phyloP scores from a whole-genome alignment of 2,113 vertebrate genomes.

The Rhinopomastus cyanomelas region DNA sequence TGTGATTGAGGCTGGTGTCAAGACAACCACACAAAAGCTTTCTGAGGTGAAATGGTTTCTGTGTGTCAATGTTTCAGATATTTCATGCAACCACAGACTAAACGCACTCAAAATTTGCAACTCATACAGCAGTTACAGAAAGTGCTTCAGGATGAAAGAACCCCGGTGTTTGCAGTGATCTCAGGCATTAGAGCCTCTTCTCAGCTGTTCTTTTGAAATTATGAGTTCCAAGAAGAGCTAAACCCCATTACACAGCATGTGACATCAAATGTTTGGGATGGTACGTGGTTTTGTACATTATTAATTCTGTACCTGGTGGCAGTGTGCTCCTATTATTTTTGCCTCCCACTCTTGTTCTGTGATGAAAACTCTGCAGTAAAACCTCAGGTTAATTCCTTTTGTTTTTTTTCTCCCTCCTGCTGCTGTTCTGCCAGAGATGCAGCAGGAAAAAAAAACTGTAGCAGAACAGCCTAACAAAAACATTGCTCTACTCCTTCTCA shows the following conservation, averaged over 20 bases:
- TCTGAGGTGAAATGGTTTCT: background rate
- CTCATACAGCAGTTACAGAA: background rate
- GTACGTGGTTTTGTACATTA: background rate
- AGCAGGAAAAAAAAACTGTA: slow-evolving; percentile 7
- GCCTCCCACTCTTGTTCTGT: slow-evolving; percentile 11
- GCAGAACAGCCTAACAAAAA: slow-evolving; percentile 27
- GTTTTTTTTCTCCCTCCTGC: slow-evolving; percentile 37
- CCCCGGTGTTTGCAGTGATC: background rate
- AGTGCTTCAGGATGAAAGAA: background rate
- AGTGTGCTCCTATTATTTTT: slow-evolving; percentile 33
- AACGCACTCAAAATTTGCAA: background rate
- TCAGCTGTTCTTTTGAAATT: background rate
- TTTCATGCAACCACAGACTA: background rate
- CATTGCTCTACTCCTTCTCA: background rate
- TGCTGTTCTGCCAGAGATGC: slow-evolving; percentile 4
- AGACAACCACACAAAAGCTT: background rate
- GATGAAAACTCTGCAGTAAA: slow-evolving; percentile 34
- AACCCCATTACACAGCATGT: slow-evolving; percentile 4
- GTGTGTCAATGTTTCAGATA: background rate
- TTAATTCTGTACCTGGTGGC: slow-evolving; percentile 30
- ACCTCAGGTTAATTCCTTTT: slow-evolving; percentile 27
- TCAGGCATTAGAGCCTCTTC: background rate
- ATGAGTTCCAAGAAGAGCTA: background rate
- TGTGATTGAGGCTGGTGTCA: background rate
- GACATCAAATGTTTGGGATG: background rate